Base-by-base conservation (phyloP, 1,140 invertebrate species). In the Caerostris extrusa region DNA sequence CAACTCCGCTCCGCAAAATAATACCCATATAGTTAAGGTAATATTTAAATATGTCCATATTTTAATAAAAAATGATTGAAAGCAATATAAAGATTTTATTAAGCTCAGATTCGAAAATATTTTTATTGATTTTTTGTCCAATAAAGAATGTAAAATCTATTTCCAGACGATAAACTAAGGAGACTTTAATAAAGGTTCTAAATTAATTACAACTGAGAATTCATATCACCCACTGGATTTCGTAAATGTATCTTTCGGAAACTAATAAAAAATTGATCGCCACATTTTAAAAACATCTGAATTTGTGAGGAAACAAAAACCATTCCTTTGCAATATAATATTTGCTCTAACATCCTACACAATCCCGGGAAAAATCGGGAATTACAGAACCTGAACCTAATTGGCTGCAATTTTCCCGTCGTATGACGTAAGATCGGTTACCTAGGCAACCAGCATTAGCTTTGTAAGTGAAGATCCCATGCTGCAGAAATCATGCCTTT, bases 401-500 rank as follows among this genome's bases (percentile, higher is more conserved):
- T 77, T 77, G 71, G 71, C 50, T 77, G 71, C 71, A 77, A 53
- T 77, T 77, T 77, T 67, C 10, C 71, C 10, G 50, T 34, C 19
- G 34, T 77, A 77, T 77, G 71, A 77, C 71, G 71, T 77, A 77
- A 77, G 3, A 77, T 3, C 34, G 71, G 69, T 77, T 53, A 53
- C 71, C 71, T 50, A 50, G 71, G 71, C 34, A 77, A 77, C 71
- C 61, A 50, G 50, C 50, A 77, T 77, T 53, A 77, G 71, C 71
- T 77, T 77, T 77, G 71, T 50, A 5, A 77, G 34, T 8, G 71
- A 50, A 50, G 8, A 77, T 77, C 5, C 7, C 34, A 77, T 12
- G 14, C 71, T 2, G 71, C 10, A 77, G 12, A 77, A 77, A 77
- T 77, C 34, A 34, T 53, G 34, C 71, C 12, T 77, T 77, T 50